These are phyloP conservation scores for Chanos chanos DNA, from an alignment of 2,797 vertebrate genomes.

Conservation along the genomic window DNA sequence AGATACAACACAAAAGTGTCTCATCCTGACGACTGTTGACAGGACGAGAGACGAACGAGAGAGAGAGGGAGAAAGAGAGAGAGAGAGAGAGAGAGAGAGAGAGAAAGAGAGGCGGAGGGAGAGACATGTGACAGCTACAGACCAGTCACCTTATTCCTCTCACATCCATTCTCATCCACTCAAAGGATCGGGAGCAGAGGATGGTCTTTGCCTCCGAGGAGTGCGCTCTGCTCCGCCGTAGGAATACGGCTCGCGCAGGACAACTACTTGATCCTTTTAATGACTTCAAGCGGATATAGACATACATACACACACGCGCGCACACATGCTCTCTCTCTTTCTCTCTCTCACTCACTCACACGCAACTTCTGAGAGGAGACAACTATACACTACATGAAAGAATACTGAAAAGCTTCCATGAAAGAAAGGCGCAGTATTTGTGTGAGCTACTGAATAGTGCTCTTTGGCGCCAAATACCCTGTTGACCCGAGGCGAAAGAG, in stretches of 20 bases:
- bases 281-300: constrained; percentile 12
- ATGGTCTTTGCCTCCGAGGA: constrained; percentile 60
- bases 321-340: background rate
- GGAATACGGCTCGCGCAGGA: constrained; percentile 27
- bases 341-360: constrained; percentile 2
- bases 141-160: constrained; percentile 84
- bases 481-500: too few species aligned
- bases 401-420: too few species aligned
- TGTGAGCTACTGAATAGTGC: too few species aligned
- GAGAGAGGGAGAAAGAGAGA: constrained; percentile 63
- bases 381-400: too few species aligned
- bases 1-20: too few species aligned
- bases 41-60: constrained; percentile 19
- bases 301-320: constrained; percentile 17
- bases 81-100: constrained; percentile 20
- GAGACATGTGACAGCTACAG: constrained; percentile 82
- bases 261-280: constrained; percentile 34
- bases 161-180: constrained; percentile 53
- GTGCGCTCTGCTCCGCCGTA: constrained; percentile 35
- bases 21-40: too few species aligned
- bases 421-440: too few species aligned
- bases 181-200: constrained; percentile 62
- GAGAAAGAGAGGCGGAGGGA: constrained; percentile 40
- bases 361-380: constrained; percentile 11
- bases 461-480: too few species aligned